Conservation (phyloP, 1,140 invertebrate species). For the Schlechtendalia chinensis region DNA sequence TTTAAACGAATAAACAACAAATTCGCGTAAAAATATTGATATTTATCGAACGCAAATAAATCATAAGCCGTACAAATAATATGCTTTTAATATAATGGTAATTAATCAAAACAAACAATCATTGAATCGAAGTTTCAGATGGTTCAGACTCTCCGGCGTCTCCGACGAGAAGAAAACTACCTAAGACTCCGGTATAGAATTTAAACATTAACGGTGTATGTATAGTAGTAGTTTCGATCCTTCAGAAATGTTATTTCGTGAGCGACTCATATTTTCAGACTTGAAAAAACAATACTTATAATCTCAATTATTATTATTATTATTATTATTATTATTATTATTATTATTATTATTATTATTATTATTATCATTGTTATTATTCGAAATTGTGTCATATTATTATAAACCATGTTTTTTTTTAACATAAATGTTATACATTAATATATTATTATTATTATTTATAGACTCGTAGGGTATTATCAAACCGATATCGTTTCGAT, state of each 20-base stretch:
- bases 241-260: slow-evolving; percentile 43
- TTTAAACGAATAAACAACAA: background rate
- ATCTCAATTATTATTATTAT: background rate
- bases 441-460: slow-evolving; percentile 14
- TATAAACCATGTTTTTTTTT: slow-evolving; percentile 14
- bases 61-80: background rate
- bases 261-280: slow-evolving; percentile 1
- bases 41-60: no score
- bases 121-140: slow-evolving; percentile 28
- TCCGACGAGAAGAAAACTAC: slow-evolving; percentile 85
- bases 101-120: no score
- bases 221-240: slow-evolving; percentile 48
- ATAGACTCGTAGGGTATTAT: background rate
- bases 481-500: background rate
- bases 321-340: background rate
- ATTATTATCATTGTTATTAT: background rate
- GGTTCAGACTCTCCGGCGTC: slow-evolving; percentile 67
- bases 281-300: background rate
- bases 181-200: slow-evolving; percentile 81
- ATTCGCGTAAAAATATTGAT: background rate
- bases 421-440: slow-evolving; percentile 4
- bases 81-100: background rate
- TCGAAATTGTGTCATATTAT: slow-evolving; percentile 21
- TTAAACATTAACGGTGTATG: slow-evolving; percentile 48
- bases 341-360: background rate